Evolutionary conservation across 23 tunicate genomes (phyloP), one percentile per base, ranked within the genome.

Genomic region (Oikopleura vanhoeffeni): DNA sequence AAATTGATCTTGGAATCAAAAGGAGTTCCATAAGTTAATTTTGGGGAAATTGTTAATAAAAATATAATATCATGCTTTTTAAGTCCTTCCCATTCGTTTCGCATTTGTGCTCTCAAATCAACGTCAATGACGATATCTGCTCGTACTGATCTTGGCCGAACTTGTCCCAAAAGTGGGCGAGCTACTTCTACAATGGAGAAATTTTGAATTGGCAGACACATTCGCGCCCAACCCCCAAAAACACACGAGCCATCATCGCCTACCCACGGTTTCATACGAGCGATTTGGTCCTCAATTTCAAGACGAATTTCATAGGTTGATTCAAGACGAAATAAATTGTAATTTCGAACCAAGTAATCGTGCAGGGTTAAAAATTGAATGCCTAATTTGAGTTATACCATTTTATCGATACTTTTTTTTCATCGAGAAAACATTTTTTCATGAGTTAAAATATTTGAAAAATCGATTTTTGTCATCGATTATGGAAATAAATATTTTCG

Each of bases 181-280:
- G 99, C 96, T 40, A 95, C 99, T 86, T 95, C 99, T 35, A 95
- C 99, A 76, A 95, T 83, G 0, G 89, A 82, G 83, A 95, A 90
- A 1, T 88, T 71, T 41, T 95, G 99, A 67, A 95, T 58, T 8
- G 99, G 96, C 40, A 95, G 84, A n/a, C 88, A 94, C 99, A 95
- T 95, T 85, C 96, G 86, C 39, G 99, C 86, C 99, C 99, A 95
- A 39, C 99, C 99, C 77, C 85, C 77, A 84, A 95, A 95, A 35
- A 88, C 83, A 84, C 91, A 90, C 1, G 86, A 8, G 27, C 88
- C 89, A 67, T 88, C 99, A 40, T 88, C 90, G 4, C 87, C 85
- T 33, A 60, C 67, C 87, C 85, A 95, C 0, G 99, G 91, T 57
- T 87, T 90, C 87, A 90, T 89, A n/a, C 93, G 83, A 30, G 67